These are phyloP conservation scores for Aegypius monachus DNA, from an alignment of 2,113 vertebrate species.

Conservation along the genomic window DNA sequence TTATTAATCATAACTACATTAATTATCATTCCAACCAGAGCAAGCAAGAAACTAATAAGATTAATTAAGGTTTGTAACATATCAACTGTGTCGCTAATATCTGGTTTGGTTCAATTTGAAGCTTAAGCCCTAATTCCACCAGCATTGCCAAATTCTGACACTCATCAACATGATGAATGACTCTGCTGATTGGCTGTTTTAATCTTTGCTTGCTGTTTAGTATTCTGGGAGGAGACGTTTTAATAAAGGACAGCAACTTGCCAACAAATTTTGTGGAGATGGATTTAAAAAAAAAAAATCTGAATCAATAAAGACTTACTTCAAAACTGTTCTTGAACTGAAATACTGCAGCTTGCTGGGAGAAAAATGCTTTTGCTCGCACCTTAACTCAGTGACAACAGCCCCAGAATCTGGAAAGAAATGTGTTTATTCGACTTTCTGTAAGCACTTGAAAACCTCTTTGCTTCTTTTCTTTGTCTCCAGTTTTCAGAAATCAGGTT, in stretches of 20 bases:
- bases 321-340: not conserved
- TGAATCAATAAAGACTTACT: not conserved
- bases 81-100: not conserved
- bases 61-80: not conserved
- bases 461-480: not conserved
- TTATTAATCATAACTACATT: not conserved
- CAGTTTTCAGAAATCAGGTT: slow-evolving; percentile 27
- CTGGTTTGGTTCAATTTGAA: not conserved
- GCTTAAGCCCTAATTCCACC: not conserved
- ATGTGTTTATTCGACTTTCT: not conserved
- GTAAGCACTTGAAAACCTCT: not conserved
- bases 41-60: slow-evolving; percentile 16
- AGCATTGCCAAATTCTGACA: not conserved
- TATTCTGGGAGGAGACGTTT: not conserved
- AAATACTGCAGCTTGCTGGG: not conserved
- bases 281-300: not conserved
- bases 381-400: not conserved
- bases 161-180: not conserved
- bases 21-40: not conserved
- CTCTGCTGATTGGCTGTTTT: not conserved
- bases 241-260: not conserved
- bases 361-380: not conserved
- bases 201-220: not conserved
- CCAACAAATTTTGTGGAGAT: not conserved
- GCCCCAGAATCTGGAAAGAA: not conserved